These are phyloP conservation scores for Pycnonotus jocosus DNA, from an alignment of 2,113 vertebrate genomes.

Conservation along the genomic window DNA sequence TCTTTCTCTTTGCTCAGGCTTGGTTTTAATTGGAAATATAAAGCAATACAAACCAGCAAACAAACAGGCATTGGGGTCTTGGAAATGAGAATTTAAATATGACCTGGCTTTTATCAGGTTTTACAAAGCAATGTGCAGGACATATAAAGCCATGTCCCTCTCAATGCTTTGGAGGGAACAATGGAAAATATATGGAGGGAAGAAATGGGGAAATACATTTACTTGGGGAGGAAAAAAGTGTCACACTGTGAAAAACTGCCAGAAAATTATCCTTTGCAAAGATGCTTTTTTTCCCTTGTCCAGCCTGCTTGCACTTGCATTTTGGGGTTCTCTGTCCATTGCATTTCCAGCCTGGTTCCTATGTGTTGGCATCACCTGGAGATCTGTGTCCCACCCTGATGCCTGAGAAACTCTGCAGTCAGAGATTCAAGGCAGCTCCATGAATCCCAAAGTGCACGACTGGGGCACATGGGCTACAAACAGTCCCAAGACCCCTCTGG, in stretches of 20 bases:
- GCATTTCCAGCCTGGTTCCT: neutral
- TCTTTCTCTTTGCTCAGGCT: neutral
- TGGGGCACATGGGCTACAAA: neutral
- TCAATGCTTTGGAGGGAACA: neutral
- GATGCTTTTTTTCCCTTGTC: neutral
- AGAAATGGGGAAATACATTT: neutral
- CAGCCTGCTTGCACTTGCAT: fast-evolving
- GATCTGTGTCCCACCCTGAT: fast-evolving
- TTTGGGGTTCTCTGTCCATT: neutral
- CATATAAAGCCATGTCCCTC: neutral
- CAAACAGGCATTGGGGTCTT: neutral
- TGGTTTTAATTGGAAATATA: conserved; percentile 10
- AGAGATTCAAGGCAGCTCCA: neutral
- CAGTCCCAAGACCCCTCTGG: neutral
- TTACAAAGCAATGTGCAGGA: neutral
- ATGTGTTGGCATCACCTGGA: fast-evolving
- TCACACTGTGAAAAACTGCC: neutral
- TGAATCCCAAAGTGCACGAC: fast-evolving
- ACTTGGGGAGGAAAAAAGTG: no score
- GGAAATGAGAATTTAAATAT: neutral
- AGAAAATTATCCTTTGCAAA: neutral
- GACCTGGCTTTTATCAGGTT: neutral
- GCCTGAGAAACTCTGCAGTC: neutral
- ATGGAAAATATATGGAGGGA: neutral
- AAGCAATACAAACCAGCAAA: conserved; percentile 3